phyloP scores from a whole-genome alignment of 2,888 invertebrate species.

The Leptopilina drosophilae region DNA sequence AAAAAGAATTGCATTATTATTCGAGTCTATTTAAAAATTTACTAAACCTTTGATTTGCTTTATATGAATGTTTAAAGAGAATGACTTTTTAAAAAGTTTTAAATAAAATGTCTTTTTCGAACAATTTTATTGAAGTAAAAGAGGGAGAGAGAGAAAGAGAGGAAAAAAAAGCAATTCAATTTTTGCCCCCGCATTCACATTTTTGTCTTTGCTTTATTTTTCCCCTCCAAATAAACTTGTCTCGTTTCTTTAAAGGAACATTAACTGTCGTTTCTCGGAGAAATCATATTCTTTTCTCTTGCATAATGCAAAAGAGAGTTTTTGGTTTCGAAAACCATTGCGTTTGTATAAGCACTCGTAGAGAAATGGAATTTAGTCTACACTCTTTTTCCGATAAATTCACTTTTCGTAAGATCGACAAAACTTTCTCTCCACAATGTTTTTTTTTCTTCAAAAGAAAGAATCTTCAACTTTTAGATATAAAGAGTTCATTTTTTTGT shows the following conservation, averaged over 20 bases:
- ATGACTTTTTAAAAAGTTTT: constrained; percentile 8
- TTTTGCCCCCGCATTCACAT: not conserved
- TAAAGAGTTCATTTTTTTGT: too few relatives aligned
- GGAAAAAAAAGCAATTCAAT: not conserved
- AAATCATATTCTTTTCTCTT: constrained; percentile 38
- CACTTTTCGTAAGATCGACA: not conserved
- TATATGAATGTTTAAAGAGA: too few relatives aligned
- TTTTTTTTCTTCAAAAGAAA: not conserved
- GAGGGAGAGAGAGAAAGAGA: not conserved
- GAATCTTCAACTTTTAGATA: too few relatives aligned
- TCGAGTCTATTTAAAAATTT: too few relatives aligned
- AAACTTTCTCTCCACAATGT: not conserved
- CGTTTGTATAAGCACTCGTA: constrained; percentile 25
- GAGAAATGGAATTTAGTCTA: constrained; percentile 10
- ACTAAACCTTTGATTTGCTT: too few relatives aligned
- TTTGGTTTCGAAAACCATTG: constrained; percentile 32
- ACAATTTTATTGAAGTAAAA: not conserved
- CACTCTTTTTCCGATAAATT: not conserved
- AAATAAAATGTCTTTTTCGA: not conserved
- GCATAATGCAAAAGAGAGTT: constrained; percentile 28
- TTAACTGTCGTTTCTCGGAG: constrained; percentile 32
- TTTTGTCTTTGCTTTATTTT: constrained; percentile 29
- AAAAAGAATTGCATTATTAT: too few relatives aligned
- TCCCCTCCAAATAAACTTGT: not conserved
- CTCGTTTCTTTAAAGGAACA: constrained; percentile 33